phyloP scores from a whole-genome alignment of 2,113 vertebrate species.

The Paedocypris sp. region DNA sequence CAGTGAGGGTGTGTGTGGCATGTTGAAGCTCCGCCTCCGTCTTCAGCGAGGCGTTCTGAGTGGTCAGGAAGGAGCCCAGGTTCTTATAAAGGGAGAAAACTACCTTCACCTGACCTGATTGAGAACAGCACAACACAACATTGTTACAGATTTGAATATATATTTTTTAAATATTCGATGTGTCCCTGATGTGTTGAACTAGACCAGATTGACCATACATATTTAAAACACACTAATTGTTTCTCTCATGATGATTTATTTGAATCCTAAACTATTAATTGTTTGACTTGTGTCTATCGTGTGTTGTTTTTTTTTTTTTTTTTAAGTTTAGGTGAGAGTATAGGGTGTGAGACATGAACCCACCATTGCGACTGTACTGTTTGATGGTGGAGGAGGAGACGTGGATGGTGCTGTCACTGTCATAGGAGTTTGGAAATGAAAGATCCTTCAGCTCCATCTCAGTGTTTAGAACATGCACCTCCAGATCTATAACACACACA shows the following conservation, averaged over 20 bases:
- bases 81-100: slow-evolving; percentile 86
- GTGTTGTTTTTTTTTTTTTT: too few relatives aligned
- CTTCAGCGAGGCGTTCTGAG: slow-evolving; percentile 76
- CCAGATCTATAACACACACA: slow-evolving; percentile 62
- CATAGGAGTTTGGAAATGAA: slow-evolving; percentile 79
- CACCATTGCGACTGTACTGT: slow-evolving; percentile 88
- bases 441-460: slow-evolving; percentile 82
- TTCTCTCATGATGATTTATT: too few relatives aligned
- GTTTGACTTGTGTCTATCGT: too few relatives aligned
- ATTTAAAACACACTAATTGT: too few relatives aligned
- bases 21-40: slow-evolving; percentile 57
- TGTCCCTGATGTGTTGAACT: too few relatives aligned
- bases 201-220: too few relatives aligned
- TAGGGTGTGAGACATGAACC: slow-evolving; percentile 29
- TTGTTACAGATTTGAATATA: too few relatives aligned
- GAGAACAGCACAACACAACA: background rate
- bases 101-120: slow-evolving; percentile 71
- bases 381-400: slow-evolving; percentile 81
- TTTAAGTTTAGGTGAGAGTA: too few relatives aligned
- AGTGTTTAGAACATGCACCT: slow-evolving; percentile 82
- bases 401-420: slow-evolving; percentile 80
- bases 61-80: slow-evolving; percentile 78
- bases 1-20: slow-evolving; percentile 63
- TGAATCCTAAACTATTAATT: too few relatives aligned
- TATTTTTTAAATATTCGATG: too few relatives aligned